A percentile compares a stretch with the other conserved stretches of the same genome.
phyloP scores from a whole-genome alignment of 2,113 vertebrate genomes.

The Corynorhinus townsendii region DNA sequence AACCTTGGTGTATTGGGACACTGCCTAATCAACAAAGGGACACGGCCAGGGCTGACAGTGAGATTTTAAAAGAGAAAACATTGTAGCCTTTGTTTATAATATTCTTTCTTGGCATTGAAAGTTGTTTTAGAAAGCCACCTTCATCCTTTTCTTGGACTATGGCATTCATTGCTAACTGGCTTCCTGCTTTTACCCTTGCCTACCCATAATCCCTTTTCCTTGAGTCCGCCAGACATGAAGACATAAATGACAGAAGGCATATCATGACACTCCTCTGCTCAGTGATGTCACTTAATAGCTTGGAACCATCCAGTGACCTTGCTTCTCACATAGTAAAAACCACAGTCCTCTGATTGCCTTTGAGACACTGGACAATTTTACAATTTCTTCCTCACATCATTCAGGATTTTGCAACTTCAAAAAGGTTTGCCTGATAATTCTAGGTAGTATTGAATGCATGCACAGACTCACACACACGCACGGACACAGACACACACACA shows the following conservation, averaged over 20 bases:
- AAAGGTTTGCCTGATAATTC: neutral
- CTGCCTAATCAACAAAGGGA: neutral
- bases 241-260: neutral
- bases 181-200: neutral
- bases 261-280: neutral
- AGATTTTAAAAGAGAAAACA: neutral
- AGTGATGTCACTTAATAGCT: neutral
- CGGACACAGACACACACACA: neutral
- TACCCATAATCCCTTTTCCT: neutral
- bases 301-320: neutral
- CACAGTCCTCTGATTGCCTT: neutral
- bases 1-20: neutral
- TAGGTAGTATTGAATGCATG: neutral
- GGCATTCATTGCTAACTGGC: too few species aligned
- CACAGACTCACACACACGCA: accelerated
- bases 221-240: neutral
- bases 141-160: neutral
- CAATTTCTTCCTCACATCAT: neutral
- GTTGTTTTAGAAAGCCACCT: neutral
- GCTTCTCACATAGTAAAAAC: neutral
- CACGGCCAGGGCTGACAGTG: neutral
- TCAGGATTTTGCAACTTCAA: neutral
- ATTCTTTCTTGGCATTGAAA: neutral
- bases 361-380: neutral
- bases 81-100: neutral